These are phyloP conservation scores for Hephaestus fuliginosus DNA, from an alignment of 2,797 vertebrate species.

Conservation along the genomic window DNA sequence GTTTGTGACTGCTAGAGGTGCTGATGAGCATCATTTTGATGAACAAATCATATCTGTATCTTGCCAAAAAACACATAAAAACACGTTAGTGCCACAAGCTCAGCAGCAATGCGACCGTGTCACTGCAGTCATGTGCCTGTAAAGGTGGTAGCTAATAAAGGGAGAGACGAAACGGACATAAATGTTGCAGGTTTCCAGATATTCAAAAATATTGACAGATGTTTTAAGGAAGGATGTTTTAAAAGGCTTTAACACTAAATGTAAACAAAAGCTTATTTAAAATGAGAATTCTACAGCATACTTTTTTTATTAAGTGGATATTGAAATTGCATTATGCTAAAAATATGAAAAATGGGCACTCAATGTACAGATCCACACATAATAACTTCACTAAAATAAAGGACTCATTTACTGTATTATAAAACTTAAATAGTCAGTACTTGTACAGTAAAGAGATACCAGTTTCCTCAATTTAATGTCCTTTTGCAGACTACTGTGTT, in stretches of 20 bases:
- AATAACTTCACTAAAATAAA: neutral
- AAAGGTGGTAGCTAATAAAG: neutral
- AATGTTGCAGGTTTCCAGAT: neutral
- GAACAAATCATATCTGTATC: neutral
- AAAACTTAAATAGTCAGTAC: neutral
- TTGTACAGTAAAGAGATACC: neutral
- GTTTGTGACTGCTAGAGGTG: neutral
- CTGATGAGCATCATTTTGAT: neutral
- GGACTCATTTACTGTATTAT: neutral
- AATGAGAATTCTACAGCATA: neutral
- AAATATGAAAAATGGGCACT: neutral
- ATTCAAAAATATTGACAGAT: neutral
- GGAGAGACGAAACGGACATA: neutral
- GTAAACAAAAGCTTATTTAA: neutral
- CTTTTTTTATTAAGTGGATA: neutral
- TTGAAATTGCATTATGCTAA: neutral
- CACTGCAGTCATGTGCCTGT: neutral
- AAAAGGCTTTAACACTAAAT: neutral
- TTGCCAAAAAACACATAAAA: neutral
- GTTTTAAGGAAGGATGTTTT: neutral
- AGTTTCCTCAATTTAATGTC: constrained; percentile 1
- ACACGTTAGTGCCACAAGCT: neutral
- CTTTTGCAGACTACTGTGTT: neutral
- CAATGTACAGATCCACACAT: neutral
- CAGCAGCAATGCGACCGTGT: neutral